These are phyloP conservation scores for Drosophila mimica DNA, from an alignment of 2,888 invertebrate genomes.

Conservation along the genomic window DNA sequence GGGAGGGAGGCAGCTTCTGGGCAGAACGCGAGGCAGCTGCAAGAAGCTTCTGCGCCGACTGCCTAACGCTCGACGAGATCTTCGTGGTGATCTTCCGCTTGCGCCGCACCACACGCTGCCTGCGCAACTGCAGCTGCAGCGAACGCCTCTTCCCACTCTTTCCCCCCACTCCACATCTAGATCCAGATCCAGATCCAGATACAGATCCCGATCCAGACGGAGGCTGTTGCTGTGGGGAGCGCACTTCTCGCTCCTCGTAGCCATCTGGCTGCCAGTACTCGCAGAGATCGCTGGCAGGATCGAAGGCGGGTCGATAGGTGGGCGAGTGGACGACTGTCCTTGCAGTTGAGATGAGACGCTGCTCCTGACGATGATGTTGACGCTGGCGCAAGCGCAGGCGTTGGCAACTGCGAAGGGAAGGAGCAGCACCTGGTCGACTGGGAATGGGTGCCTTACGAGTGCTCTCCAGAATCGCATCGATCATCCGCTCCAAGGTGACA, in stretches of 20 bases:
- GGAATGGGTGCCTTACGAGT: conserved; percentile 57
- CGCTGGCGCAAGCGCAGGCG: conserved; percentile 14
- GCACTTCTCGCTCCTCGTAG: conserved; percentile 82
- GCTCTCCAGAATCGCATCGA: conserved; percentile 85
- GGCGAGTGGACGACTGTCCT: conserved; percentile 76
- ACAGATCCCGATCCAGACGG: background rate
- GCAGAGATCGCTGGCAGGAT: conserved; percentile 84
- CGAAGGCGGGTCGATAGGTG: conserved; percentile 84
- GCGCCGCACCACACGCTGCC: conserved; percentile 82
- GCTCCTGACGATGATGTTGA: conserved; percentile 64
- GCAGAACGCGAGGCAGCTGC: conserved; percentile 52
- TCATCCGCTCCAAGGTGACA: conserved; percentile 84
- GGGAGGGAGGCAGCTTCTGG: conserved; percentile 38
- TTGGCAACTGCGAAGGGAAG: conserved; percentile 38
- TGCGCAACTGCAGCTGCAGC: conserved; percentile 66
- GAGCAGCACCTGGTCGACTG: conserved; percentile 8
- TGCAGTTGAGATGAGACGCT: conserved; percentile 49
- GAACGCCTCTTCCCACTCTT: conserved; percentile 27
- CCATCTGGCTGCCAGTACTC: conserved; percentile 80
- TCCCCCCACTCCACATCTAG: background rate
- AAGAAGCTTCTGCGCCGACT: conserved; percentile 78
- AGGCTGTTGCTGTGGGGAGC: conserved; percentile 67
- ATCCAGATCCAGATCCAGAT: background rate
- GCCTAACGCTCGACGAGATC: conserved; percentile 73
- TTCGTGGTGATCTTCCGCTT: conserved; percentile 75